Evolutionary conservation across 2,888 invertebrate genomes (phyloP).

Genomic region (Meiosimyza decipiens): DNA sequence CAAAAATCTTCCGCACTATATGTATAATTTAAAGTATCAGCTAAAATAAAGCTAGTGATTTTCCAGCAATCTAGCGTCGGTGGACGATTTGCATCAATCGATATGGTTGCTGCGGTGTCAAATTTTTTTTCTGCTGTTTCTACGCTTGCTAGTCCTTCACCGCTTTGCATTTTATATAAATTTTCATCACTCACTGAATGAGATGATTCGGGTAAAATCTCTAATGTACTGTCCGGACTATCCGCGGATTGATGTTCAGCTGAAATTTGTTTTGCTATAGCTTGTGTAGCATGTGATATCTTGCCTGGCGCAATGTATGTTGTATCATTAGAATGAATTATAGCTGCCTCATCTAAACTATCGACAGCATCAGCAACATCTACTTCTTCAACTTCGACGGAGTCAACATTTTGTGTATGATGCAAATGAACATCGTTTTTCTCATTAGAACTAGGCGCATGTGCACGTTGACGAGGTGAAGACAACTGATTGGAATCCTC

Average conservation of each 20-base stretch:
- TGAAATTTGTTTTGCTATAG: constrained; percentile 48
- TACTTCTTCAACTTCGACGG: constrained; percentile 46
- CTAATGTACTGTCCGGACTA: constrained; percentile 41
- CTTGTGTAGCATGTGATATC: constrained; percentile 49
- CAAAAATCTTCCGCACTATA: constrained; percentile 72
- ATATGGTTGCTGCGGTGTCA: constrained; percentile 28
- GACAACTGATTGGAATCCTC: constrained; percentile 56
- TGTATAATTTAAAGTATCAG: constrained; percentile 71
- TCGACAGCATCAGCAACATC: not conserved
- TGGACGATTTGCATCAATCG: constrained; percentile 46
- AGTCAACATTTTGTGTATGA: constrained; percentile 38
- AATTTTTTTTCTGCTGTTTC: constrained; percentile 37
- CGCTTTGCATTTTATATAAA: not conserved
- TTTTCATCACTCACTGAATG: constrained; percentile 41
- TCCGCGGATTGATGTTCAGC: constrained; percentile 48
- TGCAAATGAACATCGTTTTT: constrained; percentile 1
- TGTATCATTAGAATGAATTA: not conserved
- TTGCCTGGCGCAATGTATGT: constrained; percentile 46
- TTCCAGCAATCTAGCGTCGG: constrained; percentile 67
- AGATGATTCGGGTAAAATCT: constrained; percentile 42
- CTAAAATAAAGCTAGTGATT: constrained; percentile 68
- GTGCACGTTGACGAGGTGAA: constrained; percentile 38
- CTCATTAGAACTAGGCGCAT: not conserved
- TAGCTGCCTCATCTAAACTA: not conserved
- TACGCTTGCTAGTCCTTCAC: too few relatives aligned